These are phyloP conservation scores for Drosophila mayri DNA, from an alignment of 1,140 invertebrate species.

Conservation along the genomic window DNA sequence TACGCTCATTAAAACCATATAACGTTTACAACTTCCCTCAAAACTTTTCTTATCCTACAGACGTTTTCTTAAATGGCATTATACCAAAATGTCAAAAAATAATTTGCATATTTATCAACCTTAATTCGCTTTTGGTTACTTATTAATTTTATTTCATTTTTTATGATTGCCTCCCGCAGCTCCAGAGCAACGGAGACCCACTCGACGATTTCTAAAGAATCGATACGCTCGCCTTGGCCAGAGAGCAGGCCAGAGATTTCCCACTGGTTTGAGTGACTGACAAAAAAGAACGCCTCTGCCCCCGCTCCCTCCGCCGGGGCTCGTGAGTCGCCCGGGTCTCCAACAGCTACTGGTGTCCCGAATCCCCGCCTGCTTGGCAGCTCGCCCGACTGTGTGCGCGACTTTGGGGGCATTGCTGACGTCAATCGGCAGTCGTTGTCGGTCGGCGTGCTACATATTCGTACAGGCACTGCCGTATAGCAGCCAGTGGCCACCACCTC, in stretches of 20 bases:
- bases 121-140: neutral
- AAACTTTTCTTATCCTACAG: neutral
- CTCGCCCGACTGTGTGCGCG: conserved; percentile 65
- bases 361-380: conserved; percentile 65
- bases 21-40: neutral
- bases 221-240: conserved; percentile 24
- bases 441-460: conserved; percentile 72
- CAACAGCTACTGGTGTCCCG: conserved; percentile 42
- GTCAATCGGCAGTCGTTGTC: conserved; percentile 79
- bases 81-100: neutral
- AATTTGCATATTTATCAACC: conserved; percentile 1
- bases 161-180: conserved; percentile 5
- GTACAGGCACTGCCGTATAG: conserved; percentile 39
- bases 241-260: conserved; percentile 18
- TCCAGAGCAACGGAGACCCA: conserved; percentile 5
- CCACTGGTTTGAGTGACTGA: conserved; percentile 75
- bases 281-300: conserved; percentile 60
- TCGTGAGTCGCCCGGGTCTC: conserved; percentile 9
- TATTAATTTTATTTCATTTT: neutral
- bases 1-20: neutral
- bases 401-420: conserved; percentile 84
- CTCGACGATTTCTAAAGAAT: conserved; percentile 30
- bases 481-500: conserved; percentile 17
- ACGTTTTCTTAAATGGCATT: neutral
- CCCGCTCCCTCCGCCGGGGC: conserved; percentile 9